Base-by-base conservation (phyloP, 2,797 vertebrate species). In the Heteromormyrus szaboi region DNA sequence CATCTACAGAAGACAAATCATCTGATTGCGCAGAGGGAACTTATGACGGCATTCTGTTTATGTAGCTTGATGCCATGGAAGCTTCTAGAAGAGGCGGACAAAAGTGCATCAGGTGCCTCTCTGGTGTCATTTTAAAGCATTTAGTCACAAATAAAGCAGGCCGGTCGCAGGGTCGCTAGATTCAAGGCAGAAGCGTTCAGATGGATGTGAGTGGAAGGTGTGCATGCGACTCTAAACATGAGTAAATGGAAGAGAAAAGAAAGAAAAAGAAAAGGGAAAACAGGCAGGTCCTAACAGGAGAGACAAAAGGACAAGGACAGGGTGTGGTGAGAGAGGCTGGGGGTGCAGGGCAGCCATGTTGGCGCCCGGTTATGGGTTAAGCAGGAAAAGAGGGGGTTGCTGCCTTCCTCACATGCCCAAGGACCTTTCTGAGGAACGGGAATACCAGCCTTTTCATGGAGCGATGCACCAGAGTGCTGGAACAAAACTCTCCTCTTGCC, bases 201-300 rank as follows among this genome's bases (percentile, higher is more conserved):
- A 90, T 89, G 83, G 87, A 88, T 81, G 84, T 0, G 22, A 19
- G 85, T 85, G 87, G 44, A 46, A 46, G 88, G 87, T 33, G 59
- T 59, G 83, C 92, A 92, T 92, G 90, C 92, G 46, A 59, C 54
- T 88, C 87, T 90, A 90, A 86, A 90, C 89, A 87, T 29, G 17
- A 88, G 86, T 72, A 22, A 54, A 88, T 19, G 50, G n/a, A 29
- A 53, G 50, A 56, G 14, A 68, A 48, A 8, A 59, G 54, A 90
- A 90, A 37, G 91, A 87, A 81, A 89, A 51, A 44, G 37, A n/a
- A 85, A 53, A 85, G 25, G 14, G n/a, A 46, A 68, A 91, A 90
- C 89, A 90, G 56, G 89, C 88, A 84, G 54, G 72, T 53, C 2
- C 46, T 90, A 88, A 91, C 85, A 90, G 87, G 85, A 89, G 2